A percentile compares a stretch with the other conserved stretches of the same genome.
These are phyloP conservation scores for Aphrophora alni DNA, from an alignment of 2,888 invertebrate genomes.

Conservation along the genomic window DNA sequence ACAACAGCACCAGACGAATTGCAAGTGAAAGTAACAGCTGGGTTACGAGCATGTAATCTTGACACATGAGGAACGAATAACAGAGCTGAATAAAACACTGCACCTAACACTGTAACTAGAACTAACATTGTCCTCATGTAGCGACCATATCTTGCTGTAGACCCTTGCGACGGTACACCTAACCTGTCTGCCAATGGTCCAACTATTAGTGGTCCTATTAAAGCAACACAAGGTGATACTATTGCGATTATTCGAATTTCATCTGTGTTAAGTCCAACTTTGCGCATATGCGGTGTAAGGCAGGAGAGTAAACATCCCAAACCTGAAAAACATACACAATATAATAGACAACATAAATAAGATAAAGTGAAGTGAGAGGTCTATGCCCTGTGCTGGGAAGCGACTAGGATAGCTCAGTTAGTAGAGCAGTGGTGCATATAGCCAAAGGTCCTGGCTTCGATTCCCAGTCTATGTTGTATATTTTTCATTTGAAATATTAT, in stretches of 20 bases:
- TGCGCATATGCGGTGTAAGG: slow-evolving; percentile 78
- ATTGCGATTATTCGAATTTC: slow-evolving; percentile 81
- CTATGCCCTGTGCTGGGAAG: no score
- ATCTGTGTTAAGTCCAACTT: slow-evolving; percentile 73
- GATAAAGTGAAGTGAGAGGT: no score
- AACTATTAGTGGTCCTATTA: slow-evolving; percentile 77
- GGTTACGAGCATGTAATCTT: slow-evolving; percentile 65
- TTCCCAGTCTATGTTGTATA: no score
- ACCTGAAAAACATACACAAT: slow-evolving; percentile 70
- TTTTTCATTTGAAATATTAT: no score
- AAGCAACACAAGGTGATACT: slow-evolving; percentile 78
- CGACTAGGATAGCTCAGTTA: no score
- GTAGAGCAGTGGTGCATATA: no score
- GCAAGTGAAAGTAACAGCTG: slow-evolving; percentile 74
- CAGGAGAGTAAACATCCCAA: slow-evolving; percentile 83
- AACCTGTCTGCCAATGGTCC: slow-evolving; percentile 81
- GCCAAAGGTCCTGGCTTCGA: no score
- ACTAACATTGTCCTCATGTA: slow-evolving; percentile 71
- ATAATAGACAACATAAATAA: slow-evolving; percentile 56
- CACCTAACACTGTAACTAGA: slow-evolving; percentile 69
- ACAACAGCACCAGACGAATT: slow-evolving; percentile 72
- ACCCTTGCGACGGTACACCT: slow-evolving; percentile 59
- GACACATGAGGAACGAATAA: slow-evolving; percentile 71
- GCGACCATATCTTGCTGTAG: slow-evolving; percentile 57
- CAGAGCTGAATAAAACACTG: slow-evolving; percentile 71